Percentiles rank a stretch among this genome's conserved stretches.
Evolutionary conservation across 2,113 vertebrate genomes (phyloP).

Genomic region (Onychostoma macrolepis): DNA sequence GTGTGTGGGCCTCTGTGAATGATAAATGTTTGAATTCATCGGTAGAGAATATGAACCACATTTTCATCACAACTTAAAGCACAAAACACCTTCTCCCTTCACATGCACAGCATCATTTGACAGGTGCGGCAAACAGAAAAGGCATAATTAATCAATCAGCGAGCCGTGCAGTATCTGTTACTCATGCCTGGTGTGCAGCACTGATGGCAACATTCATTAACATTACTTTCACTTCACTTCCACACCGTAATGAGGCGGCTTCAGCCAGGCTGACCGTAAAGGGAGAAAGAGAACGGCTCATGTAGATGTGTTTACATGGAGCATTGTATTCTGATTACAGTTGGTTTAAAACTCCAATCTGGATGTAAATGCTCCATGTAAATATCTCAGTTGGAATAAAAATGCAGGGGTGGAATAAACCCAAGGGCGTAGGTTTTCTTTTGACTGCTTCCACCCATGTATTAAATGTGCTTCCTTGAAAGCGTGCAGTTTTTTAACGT

Average conservation of each 20-base stretch:
- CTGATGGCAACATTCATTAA: not conserved
- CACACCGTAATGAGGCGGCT: not conserved
- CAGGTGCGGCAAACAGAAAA: not conserved
- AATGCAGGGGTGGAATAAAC: too few species aligned
- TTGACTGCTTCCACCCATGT: too few species aligned
- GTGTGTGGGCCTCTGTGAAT: not conserved
- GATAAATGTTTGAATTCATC: not conserved
- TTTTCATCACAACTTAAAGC: not conserved
- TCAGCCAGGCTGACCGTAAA: not conserved
- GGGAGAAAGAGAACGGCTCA: too few species aligned
- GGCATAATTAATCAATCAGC: not conserved
- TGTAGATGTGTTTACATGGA: too few species aligned
- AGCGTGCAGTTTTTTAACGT: too few species aligned
- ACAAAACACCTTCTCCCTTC: not conserved
- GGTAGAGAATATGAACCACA: not conserved
- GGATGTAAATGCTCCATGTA: too few species aligned
- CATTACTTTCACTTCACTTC: not conserved
- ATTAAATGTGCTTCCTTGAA: too few species aligned
- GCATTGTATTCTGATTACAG: too few species aligned
- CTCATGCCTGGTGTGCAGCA: not conserved
- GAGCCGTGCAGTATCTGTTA: not conserved
- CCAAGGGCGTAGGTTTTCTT: too few species aligned
- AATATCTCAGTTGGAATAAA: too few species aligned
- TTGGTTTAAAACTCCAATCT: too few species aligned
- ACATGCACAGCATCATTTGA: not conserved